These are phyloP conservation scores for Labeo rohita DNA, from an alignment of 2,113 vertebrate species.

Conservation along the genomic window DNA sequence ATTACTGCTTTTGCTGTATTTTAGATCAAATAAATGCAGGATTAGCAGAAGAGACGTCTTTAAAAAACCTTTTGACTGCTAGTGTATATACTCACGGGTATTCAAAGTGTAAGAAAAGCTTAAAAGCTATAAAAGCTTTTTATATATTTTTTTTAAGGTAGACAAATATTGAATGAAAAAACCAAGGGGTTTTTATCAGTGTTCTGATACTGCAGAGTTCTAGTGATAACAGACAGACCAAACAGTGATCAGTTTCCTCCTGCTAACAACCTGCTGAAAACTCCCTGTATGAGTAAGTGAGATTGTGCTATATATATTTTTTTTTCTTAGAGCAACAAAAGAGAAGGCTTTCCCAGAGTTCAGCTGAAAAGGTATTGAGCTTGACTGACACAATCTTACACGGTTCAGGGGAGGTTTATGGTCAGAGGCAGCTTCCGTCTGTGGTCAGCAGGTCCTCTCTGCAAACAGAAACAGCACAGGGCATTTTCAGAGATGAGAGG, in stretches of 20 bases:
- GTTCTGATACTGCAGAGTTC: not conserved
- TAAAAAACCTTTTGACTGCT: too few relatives aligned
- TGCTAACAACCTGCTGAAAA: not conserved
- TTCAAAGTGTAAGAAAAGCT: not conserved
- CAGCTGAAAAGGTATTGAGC: conserved; percentile 61
- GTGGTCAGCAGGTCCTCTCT: conserved; percentile 23
- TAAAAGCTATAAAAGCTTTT: too few relatives aligned
- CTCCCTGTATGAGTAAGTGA: not conserved
- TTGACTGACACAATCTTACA: conserved; percentile 64
- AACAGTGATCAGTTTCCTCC: not conserved
- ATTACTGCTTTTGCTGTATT: too few relatives aligned
- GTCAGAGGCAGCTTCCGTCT: conserved; percentile 5
- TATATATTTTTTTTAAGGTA: too few relatives aligned
- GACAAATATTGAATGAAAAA: not conserved
- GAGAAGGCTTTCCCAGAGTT: conserved; percentile 45
- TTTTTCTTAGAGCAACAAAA: conserved; percentile 48
- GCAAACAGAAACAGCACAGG: conserved; percentile 46
- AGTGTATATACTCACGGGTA: not conserved
- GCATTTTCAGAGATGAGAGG: conserved; percentile 27
- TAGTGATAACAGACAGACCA: not conserved
- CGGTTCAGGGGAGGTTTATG: conserved; percentile 52
- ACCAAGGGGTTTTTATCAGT: not conserved
- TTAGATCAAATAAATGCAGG: too few relatives aligned
- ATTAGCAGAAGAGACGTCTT: too few relatives aligned
- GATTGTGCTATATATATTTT: not conserved